Percentiles rank a stretch among this genome's conserved stretches.
Conservation (phyloP, 2,888 invertebrate species). For the Archips xylosteana region DNA sequence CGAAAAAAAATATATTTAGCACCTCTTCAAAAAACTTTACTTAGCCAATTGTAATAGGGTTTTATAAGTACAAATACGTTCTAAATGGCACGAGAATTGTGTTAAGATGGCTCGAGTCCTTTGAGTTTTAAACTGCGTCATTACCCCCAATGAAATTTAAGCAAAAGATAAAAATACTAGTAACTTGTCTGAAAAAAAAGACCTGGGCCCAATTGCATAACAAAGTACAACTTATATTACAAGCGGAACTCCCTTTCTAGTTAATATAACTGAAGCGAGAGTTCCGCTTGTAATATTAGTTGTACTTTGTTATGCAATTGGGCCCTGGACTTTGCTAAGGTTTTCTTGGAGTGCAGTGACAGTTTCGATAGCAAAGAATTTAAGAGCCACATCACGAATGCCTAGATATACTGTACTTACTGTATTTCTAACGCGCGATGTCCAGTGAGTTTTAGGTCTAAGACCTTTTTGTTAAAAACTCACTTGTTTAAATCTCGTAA, state of each 20-base stretch:
- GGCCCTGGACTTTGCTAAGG: no score
- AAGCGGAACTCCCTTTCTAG: no score
- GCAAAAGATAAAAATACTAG: not conserved
- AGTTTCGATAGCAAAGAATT: not conserved
- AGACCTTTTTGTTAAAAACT: not conserved
- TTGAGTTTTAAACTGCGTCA: not conserved
- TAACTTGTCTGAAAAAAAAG: no score
- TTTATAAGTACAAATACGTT: slow-evolving; percentile 10
- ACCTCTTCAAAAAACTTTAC: no score
- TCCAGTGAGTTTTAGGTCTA: not conserved
- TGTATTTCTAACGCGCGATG: not conserved
- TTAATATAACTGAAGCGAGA: no score
- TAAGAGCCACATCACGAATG: not conserved
- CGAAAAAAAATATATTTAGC: no score
- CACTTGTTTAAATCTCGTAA: not conserved
- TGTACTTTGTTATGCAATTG: no score
- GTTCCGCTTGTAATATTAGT: no score
- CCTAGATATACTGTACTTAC: not conserved
- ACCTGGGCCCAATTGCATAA: no score
- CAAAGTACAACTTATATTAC: no score
- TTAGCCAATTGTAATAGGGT: slow-evolving; percentile 1
- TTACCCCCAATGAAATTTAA: not conserved
- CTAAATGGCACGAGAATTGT: not conserved
- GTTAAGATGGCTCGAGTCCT: not conserved
- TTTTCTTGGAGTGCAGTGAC: not conserved